Conservation (phyloP, 2,797 vertebrate genomes). For the Poliocrania exsul region DNA sequence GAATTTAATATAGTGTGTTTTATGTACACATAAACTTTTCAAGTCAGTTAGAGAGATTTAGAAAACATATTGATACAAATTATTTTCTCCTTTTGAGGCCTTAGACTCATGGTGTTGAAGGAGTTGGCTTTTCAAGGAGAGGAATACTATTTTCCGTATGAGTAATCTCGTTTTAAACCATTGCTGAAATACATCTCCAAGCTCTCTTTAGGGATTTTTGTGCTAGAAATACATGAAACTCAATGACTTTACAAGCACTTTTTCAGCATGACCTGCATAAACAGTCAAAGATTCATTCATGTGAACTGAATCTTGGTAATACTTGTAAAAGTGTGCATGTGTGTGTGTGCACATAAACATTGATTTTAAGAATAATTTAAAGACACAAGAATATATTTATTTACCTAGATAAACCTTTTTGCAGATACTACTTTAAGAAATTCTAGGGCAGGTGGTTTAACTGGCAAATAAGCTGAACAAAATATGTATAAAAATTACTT, state of each 20-base stretch:
- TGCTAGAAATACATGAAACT: neutral
- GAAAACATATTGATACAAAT: neutral
- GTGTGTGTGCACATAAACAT: neutral
- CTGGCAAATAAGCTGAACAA: neutral
- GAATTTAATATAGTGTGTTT: neutral
- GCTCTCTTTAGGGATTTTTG: neutral
- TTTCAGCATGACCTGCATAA: neutral
- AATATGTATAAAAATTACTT: neutral
- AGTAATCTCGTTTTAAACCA: neutral
- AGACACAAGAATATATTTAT: neutral
- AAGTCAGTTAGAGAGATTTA: constrained; percentile 8
- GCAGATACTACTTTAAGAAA: neutral
- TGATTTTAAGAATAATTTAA: neutral
- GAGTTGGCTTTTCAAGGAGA: neutral
- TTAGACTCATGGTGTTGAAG: neutral
- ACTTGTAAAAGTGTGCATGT: neutral
- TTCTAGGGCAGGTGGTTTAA: neutral
- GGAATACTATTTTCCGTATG: neutral
- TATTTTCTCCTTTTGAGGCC: neutral
- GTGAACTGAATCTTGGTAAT: neutral
- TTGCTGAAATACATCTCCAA: constrained; percentile 1
- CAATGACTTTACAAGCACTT: neutral
- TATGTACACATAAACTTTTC: constrained; percentile 30
- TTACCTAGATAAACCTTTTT: neutral
- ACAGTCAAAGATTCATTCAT: neutral